phyloP scores from a whole-genome alignment of 2,888 invertebrate genomes.

The Orchesellides sinensis region DNA sequence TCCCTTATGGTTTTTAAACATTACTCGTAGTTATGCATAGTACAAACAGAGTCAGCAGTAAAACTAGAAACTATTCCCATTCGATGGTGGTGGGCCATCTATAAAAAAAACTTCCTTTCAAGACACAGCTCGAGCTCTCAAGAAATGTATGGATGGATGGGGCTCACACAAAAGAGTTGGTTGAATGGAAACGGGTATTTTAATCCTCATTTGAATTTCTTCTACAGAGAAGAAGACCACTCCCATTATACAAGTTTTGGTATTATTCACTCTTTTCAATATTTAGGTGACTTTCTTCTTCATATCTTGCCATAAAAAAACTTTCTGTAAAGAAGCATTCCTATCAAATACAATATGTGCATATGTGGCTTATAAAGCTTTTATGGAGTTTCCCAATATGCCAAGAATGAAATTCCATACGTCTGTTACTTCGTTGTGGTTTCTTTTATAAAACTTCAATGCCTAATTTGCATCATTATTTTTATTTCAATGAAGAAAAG shows the following conservation, averaged over 20 bases:
- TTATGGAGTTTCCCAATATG: not conserved
- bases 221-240: conserved; percentile 14
- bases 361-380: not conserved
- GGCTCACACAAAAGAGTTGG: conserved; percentile 17
- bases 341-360: not conserved
- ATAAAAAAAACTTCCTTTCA: not conserved
- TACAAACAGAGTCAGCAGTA: no score
- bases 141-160: not conserved
- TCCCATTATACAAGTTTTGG: not conserved
- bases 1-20: no score
- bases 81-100: not conserved
- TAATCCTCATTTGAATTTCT: conserved; percentile 41
- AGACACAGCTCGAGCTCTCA: not conserved
- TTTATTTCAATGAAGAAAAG: not conserved
- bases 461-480: conserved; percentile 17
- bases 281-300: not conserved
- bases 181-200: conserved; percentile 29
- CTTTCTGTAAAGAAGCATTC: not conserved
- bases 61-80: conserved; percentile 17
- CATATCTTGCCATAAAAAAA: not conserved
- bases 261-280: conserved; percentile 8
- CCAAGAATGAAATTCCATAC: not conserved
- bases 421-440: not conserved
- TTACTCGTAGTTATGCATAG: no score
- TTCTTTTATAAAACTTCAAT: not conserved